Conservation (phyloP, 2,113 vertebrate species). For the Numenius arquata region DNA sequence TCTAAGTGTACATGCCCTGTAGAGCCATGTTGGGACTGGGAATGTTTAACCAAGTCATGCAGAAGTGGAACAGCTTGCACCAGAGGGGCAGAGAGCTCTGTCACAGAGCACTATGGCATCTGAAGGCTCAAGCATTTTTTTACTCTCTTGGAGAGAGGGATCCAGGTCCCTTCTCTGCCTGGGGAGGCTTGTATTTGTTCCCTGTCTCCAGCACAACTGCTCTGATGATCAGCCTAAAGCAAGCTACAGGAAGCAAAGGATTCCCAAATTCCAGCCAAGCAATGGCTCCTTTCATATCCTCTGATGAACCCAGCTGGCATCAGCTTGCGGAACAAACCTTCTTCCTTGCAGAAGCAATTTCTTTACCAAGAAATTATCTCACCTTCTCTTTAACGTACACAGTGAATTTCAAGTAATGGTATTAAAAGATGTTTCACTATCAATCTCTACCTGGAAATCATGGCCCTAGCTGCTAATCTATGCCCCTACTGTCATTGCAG, state of each 20-base stretch:
- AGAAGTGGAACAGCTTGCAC: background rate
- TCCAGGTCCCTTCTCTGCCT: background rate
- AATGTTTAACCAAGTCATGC: background rate
- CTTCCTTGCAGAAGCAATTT: background rate
- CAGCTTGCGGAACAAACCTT: background rate
- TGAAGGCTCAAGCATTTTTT: background rate
- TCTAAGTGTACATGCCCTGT: background rate
- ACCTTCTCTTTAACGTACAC: background rate
- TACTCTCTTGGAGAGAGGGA: background rate
- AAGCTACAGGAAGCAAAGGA: background rate
- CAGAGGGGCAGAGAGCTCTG: background rate
- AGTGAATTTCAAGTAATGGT: background rate
- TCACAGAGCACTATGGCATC: background rate
- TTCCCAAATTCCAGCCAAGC: background rate
- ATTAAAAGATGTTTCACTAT: background rate
- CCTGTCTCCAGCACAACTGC: background rate
- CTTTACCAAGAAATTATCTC: background rate
- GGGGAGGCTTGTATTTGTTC: background rate
- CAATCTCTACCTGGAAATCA: background rate
- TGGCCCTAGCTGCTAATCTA: background rate
- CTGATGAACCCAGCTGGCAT: background rate
- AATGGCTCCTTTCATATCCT: background rate
- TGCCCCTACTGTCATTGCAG: background rate
- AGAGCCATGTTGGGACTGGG: background rate
- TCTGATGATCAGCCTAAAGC: background rate